Evolutionary conservation across 2,797 vertebrate genomes (phyloP).

Genomic region (Micrastur ruficollis): DNA sequence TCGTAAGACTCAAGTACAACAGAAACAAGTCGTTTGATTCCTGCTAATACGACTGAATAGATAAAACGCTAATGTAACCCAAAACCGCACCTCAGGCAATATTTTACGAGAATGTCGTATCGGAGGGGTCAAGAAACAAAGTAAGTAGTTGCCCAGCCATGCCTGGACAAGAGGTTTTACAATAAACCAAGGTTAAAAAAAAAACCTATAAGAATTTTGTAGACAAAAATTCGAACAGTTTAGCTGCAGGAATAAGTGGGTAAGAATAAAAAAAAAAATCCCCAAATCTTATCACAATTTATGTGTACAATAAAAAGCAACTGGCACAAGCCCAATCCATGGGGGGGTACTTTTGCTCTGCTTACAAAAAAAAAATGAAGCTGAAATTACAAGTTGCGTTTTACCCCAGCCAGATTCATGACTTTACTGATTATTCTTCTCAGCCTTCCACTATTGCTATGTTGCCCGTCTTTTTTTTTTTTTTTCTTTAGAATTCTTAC

Average conservation of each 20-base stretch:
- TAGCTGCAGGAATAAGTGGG: conserved; percentile 49
- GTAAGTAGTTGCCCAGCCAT: conserved; percentile 70
- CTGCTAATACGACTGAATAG: conserved; percentile 79
- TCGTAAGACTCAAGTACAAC: conserved; percentile 83
- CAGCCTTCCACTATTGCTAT: conserved; percentile 76
- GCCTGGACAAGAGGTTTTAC: conserved; percentile 44
- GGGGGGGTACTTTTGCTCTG: conserved; percentile 50
- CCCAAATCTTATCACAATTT: conserved; percentile 66
- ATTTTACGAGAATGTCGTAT: conserved; percentile 70
- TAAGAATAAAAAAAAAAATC: background rate
- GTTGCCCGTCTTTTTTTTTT: conserved; percentile 32
- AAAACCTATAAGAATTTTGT: conserved; percentile 58
- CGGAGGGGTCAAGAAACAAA: conserved; percentile 74
- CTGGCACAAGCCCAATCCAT: conserved; percentile 73
- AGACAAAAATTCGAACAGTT: conserved; percentile 47
- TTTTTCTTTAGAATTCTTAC: conserved; percentile 55
- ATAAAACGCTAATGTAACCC: conserved; percentile 73
- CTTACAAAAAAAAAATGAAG: conserved; percentile 57
- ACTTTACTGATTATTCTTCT: conserved; percentile 72
- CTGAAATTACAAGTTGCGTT: conserved; percentile 70
- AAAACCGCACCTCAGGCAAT: conserved; percentile 70
- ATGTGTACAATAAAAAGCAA: conserved; percentile 72
- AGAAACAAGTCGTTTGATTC: conserved; percentile 85
- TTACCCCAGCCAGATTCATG: conserved; percentile 77
- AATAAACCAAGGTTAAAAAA: conserved; percentile 27